Evolutionary conservation across 1,140 invertebrate species (phyloP).

Genomic region (Drosophila nasuta): DNA sequence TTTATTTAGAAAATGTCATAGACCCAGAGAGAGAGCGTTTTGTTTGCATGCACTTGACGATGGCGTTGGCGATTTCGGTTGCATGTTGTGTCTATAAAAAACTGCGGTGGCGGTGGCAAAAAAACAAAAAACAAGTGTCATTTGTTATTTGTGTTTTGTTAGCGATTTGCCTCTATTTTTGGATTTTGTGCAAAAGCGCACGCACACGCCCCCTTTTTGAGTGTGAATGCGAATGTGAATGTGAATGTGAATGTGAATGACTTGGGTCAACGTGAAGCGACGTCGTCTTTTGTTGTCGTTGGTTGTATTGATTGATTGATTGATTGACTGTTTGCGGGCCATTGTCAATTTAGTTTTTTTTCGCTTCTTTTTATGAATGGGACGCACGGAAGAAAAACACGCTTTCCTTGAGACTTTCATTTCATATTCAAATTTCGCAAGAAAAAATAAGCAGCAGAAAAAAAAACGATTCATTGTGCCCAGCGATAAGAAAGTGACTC

Average conservation of each 20-base stretch:
- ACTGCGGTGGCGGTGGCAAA: background rate
- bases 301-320: conserved; percentile 39
- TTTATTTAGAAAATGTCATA: conserved; percentile 19
- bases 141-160: conserved; percentile 44
- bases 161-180: conserved; percentile 47
- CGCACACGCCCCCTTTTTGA: conserved; percentile 43
- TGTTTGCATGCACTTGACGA: conserved; percentile 41
- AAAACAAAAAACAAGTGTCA: conserved; percentile 48
- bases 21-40: conserved; percentile 24
- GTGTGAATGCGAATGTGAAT: conserved; percentile 53
- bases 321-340: conserved; percentile 21
- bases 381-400: conserved; percentile 57
- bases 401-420: conserved; percentile 45
- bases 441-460: background rate
- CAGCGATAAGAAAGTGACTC: conserved; percentile 10
- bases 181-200: conserved; percentile 39
- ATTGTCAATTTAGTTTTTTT: conserved; percentile 26
- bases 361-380: conserved; percentile 40
- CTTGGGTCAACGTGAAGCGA: conserved; percentile 35
- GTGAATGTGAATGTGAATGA: conserved; percentile 51
- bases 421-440: conserved; percentile 15
- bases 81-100: conserved; percentile 28
- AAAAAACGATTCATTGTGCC: conserved; percentile 35
- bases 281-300: conserved; percentile 30
- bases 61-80: conserved; percentile 15